Evolutionary conservation across 1,140 invertebrate genomes (phyloP).

Genomic region (Megathymus violae): DNA sequence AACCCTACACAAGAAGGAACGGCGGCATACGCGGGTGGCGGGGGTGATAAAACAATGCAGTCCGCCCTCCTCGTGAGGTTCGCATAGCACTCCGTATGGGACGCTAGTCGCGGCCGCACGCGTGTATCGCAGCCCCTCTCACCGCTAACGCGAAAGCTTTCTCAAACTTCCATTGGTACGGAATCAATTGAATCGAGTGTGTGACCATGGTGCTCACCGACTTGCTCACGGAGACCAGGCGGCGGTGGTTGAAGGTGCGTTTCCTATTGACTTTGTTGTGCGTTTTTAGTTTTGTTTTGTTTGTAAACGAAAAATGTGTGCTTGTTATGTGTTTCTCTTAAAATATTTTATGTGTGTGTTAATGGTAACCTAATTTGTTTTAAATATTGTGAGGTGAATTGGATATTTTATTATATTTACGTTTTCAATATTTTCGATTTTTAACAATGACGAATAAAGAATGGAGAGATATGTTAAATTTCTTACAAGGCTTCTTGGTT

Average conservation of each 20-base stretch:
- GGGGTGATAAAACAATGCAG: constrained; percentile 21
- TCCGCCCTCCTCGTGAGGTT: neutral
- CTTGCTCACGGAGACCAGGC: constrained; percentile 69
- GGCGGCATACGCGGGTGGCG: neutral
- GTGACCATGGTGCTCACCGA: constrained; percentile 69
- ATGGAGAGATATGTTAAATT: too few species aligned
- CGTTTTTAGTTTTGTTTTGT: constrained; percentile 19
- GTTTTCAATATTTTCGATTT: too few species aligned
- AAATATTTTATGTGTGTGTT: too few species aligned
- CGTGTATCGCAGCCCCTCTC: constrained; percentile 30
- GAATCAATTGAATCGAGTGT: constrained; percentile 16
- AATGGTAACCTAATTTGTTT: too few species aligned
- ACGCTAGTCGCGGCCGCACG: constrained; percentile 14
- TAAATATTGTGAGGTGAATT: too few species aligned
- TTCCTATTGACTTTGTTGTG: neutral
- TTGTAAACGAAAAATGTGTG: too few species aligned
- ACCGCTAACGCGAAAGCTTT: constrained; percentile 1
- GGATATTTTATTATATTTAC: too few species aligned
- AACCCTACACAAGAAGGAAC: too few species aligned
- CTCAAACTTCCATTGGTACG: neutral
- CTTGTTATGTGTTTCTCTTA: too few species aligned
- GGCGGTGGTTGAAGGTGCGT: constrained; percentile 72
- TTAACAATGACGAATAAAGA: too few species aligned
- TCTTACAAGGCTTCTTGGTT: too few species aligned
- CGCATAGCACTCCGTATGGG: constrained; percentile 10